Conservation (phyloP, 1,140 invertebrate species). For the Penaeus japonicus region DNA sequence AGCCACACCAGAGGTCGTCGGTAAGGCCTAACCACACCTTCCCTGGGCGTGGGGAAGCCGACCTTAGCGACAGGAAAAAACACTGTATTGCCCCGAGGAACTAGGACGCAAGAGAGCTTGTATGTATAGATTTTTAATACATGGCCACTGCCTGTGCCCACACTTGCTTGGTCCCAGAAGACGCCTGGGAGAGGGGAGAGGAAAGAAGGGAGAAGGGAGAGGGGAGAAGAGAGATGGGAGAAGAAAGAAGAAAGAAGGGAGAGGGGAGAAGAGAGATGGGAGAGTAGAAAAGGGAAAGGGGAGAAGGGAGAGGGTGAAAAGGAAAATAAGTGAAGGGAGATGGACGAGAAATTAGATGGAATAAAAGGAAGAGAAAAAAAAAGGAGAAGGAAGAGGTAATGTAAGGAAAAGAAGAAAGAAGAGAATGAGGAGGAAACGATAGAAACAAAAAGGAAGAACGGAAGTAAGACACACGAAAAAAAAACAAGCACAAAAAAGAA, state of each 20-base stretch:
- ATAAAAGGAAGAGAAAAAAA: neutral
- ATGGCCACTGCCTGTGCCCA: slow-evolving; percentile 8
- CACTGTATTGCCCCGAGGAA: slow-evolving; percentile 14
- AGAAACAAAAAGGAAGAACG: neutral
- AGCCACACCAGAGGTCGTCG: too few relatives aligned
- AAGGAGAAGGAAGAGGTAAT: too few relatives aligned
- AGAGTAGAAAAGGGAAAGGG: neutral
- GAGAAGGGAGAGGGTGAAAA: neutral
- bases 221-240: neutral
- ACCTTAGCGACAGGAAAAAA: neutral
- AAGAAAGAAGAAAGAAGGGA: neutral
- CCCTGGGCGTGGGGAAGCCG: neutral
- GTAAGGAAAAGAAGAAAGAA: neutral
- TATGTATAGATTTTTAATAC: slow-evolving; percentile 51
- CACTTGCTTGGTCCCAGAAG: neutral
- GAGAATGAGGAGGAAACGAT: neutral
- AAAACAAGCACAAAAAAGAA: too few relatives aligned
- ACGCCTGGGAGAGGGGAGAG: neutral
- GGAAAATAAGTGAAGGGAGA: neutral
- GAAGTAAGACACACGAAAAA: neutral
- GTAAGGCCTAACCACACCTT: too few relatives aligned
- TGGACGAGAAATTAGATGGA: neutral
- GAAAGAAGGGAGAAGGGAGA: neutral
- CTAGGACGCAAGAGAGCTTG: slow-evolving; percentile 9
- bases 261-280: neutral